Evolutionary conservation across 2,888 invertebrate genomes (phyloP), one percentile per base, ranked within the genome.

Genomic region (Glyphotaelius pellucidus): DNA sequence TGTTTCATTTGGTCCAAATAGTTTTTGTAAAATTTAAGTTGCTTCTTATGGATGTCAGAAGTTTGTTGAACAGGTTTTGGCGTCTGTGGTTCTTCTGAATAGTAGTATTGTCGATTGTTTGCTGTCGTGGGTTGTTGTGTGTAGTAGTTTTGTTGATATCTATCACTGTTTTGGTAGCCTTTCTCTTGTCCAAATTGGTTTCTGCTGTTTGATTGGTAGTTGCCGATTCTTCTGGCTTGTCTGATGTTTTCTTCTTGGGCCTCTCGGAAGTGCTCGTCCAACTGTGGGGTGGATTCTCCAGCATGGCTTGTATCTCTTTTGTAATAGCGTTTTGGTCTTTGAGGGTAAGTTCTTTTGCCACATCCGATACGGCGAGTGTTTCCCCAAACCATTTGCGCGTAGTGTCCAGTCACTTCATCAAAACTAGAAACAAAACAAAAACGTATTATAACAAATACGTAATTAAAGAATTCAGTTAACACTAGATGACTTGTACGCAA

Each of bases 281-380:
- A n/a, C 30, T 85, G 80, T 35, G 91, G 87, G 15, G 81, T 89
- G 12, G 32, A 32, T n/a, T 81, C 32, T 38, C 84, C 90, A 19
- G 67, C 47, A 1, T 83, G 90, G 42, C 47, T 87, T 3, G 92
- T 89, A 31, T 92, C 92, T 90, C 92, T 90, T 83, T 91, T 92
- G 86, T 92, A 92, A 79, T 85, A 91, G 52, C 92, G 80, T 19
- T 85, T 85, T 25, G 87, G 90, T 84, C 90, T 93, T 90, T 93
- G 93, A 1, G 93, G 93, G 81, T 93, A 93, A 12, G 93, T 93
- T 14, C 93, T 67, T 47, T 93, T 93, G 12, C 92, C 93, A 87
- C 93, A 93, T 15, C 93, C 93, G 79, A 93, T 84, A 52, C 42
- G 91, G 15, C 93, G 85, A 14, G 93, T 93, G 85, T 93, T 93